A percentile compares a stretch with the other conserved stretches of the same genome.
These are phyloP conservation scores for Charaxes varanes DNA, from an alignment of 1,140 invertebrate genomes.

Conservation along the genomic window DNA sequence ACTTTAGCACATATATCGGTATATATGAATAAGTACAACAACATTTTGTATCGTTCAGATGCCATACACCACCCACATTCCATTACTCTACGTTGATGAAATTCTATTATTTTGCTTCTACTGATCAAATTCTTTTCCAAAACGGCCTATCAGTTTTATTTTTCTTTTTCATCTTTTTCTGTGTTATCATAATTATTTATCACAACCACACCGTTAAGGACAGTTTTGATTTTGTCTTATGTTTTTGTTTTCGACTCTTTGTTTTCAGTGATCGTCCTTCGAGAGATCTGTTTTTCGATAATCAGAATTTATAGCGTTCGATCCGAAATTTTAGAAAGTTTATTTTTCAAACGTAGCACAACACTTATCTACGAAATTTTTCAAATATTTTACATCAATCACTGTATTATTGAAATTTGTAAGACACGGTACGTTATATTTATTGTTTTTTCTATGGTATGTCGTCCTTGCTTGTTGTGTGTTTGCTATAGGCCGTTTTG, in stretches of 20 bases:
- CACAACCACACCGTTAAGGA: conserved; percentile 51
- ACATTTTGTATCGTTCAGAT: conserved; percentile 23
- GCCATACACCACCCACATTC: conserved; percentile 44
- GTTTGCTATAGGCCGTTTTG: conserved; percentile 74
- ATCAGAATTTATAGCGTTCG: conserved; percentile 45
- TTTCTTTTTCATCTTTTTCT: conserved; percentile 52
- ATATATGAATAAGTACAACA: conserved; percentile 17
- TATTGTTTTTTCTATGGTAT: conserved; percentile 58
- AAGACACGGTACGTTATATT: conserved; percentile 45
- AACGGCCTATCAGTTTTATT: conserved; percentile 70
- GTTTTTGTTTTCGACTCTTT: conserved; percentile 11
- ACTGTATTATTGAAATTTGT: conserved; percentile 48
- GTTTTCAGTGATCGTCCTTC: conserved; percentile 65
- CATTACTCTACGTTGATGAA: conserved; percentile 48
- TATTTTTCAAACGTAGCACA: conserved; percentile 53
- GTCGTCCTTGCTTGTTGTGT: conserved; percentile 69
- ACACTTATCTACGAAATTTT: conserved; percentile 41
- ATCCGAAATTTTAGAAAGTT: conserved; percentile 47
- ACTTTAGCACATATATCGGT: conserved; percentile 21
- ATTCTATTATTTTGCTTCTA: conserved; percentile 61
- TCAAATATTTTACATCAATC: conserved; percentile 47
- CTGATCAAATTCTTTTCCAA: conserved; percentile 66
- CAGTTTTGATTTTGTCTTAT: conserved; percentile 35
- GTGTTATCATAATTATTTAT: conserved; percentile 44
- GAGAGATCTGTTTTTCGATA: conserved; percentile 69